Evolutionary conservation across 2,797 vertebrate species (phyloP), one percentile per base, ranked within the genome.

Genomic region (Jordanella pulchra): DNA sequence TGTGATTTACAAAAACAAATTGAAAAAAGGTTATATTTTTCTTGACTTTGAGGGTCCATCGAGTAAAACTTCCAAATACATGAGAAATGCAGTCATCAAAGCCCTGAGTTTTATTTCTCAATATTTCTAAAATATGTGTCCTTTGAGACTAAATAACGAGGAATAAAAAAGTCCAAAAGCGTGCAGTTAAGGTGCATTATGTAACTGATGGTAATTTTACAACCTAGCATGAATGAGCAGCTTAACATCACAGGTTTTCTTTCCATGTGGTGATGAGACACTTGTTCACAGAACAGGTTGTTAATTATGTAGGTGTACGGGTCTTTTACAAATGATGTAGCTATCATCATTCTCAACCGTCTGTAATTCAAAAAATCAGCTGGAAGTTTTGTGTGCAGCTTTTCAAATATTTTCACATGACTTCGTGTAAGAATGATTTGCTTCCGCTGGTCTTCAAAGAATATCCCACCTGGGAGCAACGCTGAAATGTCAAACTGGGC

Each of bases 391-490:
- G 70, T 27, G 69, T 51, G 44, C 28, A 64, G 55, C 21, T 65
- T 39, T 73, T 66, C 0, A 23, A 45, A 23, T 61, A 44, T 47
- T 51, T 7, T 30, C 18, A 14, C 30, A 28, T 54, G 7, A 54
- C 72, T 53, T 50, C n/a, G 45, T 28, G 55, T 50, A 72, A 55
- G 13, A n/a, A 42, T 27, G 56, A 58, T 25, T 6, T 1, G 4
- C 51, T 60, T 21, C 44, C 35, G 21, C 25, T 13, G 48, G 30
- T 56, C 55, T 7, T 12, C 11, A 35, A 13, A 68, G 53, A 79
- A 69, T 15, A 50, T 45, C 45, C 3, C 65, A 42, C 14, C 55
- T 73, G 56, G 54, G 72, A 77, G 76, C 71, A 51, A 54, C 55
- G n/a, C 12, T 4, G 4, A 11, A 45, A 61, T 64, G 65, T 75